These are phyloP conservation scores for Casuarius casuarius DNA, from an alignment of 2,113 vertebrate species.

Conservation along the genomic window DNA sequence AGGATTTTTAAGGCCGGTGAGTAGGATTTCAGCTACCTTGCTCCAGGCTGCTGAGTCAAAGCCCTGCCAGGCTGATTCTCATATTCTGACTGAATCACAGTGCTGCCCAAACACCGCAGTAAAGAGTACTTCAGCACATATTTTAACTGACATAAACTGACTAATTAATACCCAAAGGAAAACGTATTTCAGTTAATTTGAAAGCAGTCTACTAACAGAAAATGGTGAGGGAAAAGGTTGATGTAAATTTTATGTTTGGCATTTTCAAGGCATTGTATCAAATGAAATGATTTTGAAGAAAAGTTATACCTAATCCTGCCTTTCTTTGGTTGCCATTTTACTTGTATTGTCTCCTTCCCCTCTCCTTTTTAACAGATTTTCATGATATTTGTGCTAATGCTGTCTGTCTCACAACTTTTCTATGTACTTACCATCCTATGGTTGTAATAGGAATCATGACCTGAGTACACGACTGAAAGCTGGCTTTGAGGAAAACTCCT, in stretches of 20 bases:
- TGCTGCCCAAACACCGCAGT: constrained; percentile 7
- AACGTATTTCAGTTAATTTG: background rate
- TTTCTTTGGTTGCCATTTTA: background rate
- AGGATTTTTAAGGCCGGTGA: background rate
- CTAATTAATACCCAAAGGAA: constrained; percentile 19
- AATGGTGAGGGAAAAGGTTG: background rate
- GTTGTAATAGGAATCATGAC: background rate
- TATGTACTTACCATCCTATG: background rate
- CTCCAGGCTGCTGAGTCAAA: background rate
- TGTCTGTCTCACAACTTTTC: background rate
- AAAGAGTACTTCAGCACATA: constrained; percentile 13
- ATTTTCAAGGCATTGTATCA: constrained; percentile 29
- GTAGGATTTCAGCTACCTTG: background rate
- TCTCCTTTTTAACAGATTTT: background rate
- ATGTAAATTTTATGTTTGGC: constrained; percentile 46
- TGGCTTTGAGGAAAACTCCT: constrained; percentile 17
- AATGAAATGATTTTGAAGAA: constrained; percentile 33
- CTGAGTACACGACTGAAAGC: background rate
- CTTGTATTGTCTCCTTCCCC: background rate
- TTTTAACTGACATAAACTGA: constrained; percentile 42
- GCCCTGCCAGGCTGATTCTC: background rate
- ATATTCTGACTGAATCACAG: constrained; percentile 35
- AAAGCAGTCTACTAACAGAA: background rate
- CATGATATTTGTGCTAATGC: background rate
- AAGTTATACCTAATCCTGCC: background rate